Percentiles rank a stretch among this genome's conserved stretches.
Evolutionary conservation across 1,140 invertebrate genomes (phyloP).

Genomic region (Archivesica marissinica): DNA sequence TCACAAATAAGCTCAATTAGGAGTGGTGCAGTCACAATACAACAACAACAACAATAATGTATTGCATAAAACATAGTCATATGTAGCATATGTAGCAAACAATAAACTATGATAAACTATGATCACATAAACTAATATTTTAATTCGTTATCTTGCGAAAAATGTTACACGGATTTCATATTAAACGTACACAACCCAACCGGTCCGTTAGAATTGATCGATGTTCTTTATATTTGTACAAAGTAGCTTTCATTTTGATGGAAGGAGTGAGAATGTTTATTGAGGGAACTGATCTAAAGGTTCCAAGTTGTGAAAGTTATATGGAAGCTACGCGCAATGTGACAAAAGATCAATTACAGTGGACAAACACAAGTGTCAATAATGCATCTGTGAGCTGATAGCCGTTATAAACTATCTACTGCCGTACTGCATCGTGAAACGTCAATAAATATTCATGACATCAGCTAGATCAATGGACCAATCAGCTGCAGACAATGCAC

Average conservation of each 20-base stretch:
- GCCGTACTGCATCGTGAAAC: neutral
- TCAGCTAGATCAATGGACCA: conserved; percentile 24
- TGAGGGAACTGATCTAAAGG: conserved; percentile 50
- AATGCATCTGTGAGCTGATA: neutral
- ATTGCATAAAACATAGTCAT: no score
- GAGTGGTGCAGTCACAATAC: no score
- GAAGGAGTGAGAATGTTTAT: conserved; percentile 52
- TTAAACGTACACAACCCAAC: conserved; percentile 17
- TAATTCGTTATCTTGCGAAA: conserved; percentile 27
- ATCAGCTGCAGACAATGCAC: neutral
- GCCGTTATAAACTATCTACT: conserved; percentile 47
- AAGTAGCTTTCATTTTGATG: conserved; percentile 1
- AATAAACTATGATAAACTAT: neutral
- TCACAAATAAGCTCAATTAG: conserved; percentile 47
- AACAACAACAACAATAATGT: no score
- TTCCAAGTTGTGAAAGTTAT: conserved; percentile 39
- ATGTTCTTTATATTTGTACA: conserved; percentile 21
- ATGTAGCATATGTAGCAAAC: no score
- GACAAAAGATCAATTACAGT: conserved; percentile 60
- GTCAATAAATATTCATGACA: conserved; percentile 54
- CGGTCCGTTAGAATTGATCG: neutral
- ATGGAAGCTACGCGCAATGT: neutral
- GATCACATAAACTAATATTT: conserved; percentile 53
- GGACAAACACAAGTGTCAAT: conserved; percentile 51
- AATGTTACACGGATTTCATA: conserved; percentile 43